phyloP scores from a whole-genome alignment of 2,113 vertebrate species.

The Nipponia nippon region DNA sequence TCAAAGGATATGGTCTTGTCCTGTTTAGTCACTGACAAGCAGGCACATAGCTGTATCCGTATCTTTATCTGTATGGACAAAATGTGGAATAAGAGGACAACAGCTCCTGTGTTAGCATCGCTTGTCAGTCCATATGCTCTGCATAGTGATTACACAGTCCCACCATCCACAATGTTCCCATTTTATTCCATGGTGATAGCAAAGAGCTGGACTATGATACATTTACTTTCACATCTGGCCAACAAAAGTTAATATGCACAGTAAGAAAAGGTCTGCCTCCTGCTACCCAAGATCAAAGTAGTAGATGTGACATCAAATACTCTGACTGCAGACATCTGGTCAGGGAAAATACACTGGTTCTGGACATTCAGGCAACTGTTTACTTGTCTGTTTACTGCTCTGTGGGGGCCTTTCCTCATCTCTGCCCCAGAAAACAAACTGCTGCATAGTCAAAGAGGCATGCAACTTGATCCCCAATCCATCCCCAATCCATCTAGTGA shows the following conservation, averaged over 20 bases:
- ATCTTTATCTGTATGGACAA: fast-evolving
- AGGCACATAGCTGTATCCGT: neutral
- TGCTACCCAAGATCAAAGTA: neutral
- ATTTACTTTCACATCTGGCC: neutral
- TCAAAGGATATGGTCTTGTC: neutral
- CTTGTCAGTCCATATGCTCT: neutral
- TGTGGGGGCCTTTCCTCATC: neutral
- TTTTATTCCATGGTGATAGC: neutral
- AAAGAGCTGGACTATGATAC: neutral
- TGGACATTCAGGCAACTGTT: neutral
- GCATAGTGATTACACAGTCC: neutral
- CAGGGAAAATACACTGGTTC: neutral
- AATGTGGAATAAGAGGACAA: neutral
- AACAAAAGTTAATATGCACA: neutral
- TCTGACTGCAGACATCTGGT: neutral
- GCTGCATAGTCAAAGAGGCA: neutral
- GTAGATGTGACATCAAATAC: neutral
- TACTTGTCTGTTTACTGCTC: neutral
- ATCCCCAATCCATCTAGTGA: neutral
- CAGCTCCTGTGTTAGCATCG: neutral
- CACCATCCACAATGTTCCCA: neutral
- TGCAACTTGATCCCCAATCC: neutral
- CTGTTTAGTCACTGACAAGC: neutral
- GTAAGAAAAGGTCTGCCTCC: neutral
- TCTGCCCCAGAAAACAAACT: neutral